Evolutionary conservation across 2,888 invertebrate genomes (phyloP).

Genomic region (Leptura quadrifasciata): DNA sequence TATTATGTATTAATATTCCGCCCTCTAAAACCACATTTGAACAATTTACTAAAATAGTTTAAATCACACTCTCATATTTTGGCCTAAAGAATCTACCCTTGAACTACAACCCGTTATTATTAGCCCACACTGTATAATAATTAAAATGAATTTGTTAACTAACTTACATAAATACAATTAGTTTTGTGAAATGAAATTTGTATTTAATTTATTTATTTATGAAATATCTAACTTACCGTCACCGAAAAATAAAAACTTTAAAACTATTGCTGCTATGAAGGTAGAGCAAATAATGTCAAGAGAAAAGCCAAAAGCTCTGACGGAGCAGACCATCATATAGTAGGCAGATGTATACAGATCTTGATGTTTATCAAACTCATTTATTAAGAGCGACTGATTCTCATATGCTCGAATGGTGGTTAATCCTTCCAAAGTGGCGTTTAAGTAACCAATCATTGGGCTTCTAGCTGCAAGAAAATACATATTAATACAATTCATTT

Average conservation of each 20-base stretch:
- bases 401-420: slow-evolving; percentile 68
- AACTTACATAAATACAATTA: too few relatives aligned
- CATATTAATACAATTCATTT: too few relatives aligned
- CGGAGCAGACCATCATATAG: slow-evolving; percentile 65
- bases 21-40: too few relatives aligned
- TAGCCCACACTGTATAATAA: too few relatives aligned
- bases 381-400: slow-evolving; percentile 65
- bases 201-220: background rate
- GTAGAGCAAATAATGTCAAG: slow-evolving; percentile 63
- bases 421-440: slow-evolving; percentile 70
- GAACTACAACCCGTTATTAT: too few relatives aligned
- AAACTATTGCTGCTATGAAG: slow-evolving; percentile 56
- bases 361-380: slow-evolving; percentile 70
- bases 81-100: too few relatives aligned
- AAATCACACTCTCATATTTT: too few relatives aligned
- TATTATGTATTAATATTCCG: too few relatives aligned
- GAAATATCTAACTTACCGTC: slow-evolving; percentile 48
- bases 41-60: too few relatives aligned
- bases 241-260: slow-evolving; percentile 54
- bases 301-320: slow-evolving; percentile 66
- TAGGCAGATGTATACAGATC: slow-evolving; percentile 68
- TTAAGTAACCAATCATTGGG: slow-evolving; percentile 70
- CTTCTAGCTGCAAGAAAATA: slow-evolving; percentile 64
- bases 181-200: slow-evolving; percentile 13
- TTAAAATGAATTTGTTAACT: too few relatives aligned